These are phyloP conservation scores for Diadromus collaris DNA, from an alignment of 2,888 invertebrate genomes.

Conservation along the genomic window DNA sequence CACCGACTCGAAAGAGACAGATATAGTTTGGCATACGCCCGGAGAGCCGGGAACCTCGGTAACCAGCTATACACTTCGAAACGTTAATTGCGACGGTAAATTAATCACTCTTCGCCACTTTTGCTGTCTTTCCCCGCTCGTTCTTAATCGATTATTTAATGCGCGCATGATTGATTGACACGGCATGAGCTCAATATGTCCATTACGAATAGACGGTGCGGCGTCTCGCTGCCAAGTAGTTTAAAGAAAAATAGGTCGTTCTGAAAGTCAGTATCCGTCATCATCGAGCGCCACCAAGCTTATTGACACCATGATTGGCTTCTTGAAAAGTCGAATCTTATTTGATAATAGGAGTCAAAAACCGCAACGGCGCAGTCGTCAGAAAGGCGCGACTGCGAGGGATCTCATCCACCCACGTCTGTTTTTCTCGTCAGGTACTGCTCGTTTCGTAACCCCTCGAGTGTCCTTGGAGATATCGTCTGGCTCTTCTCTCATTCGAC, in stretches of 20 bases:
- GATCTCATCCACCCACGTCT: neutral
- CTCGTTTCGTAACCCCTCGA: neutral
- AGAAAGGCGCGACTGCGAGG: neutral
- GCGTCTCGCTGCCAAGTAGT: neutral
- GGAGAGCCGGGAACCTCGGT: constrained; percentile 16
- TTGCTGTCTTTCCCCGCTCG: neutral
- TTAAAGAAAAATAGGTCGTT: neutral
- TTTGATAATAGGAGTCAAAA: neutral
- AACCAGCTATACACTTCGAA: constrained; percentile 27
- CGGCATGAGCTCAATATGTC: constrained; percentile 9
- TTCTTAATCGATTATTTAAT: constrained; percentile 10
- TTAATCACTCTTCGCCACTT: constrained; percentile 21
- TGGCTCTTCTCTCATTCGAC: neutral
- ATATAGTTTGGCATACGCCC: constrained; percentile 2
- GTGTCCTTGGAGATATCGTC: neutral
- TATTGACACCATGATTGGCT: neutral
- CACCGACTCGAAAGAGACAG: constrained; percentile 25
- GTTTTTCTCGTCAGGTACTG: neutral
- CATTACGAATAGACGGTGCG: neutral
- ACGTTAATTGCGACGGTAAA: constrained; percentile 30
- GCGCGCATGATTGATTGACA: constrained; percentile 5
- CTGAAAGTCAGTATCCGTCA: neutral
- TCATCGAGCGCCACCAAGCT: neutral
- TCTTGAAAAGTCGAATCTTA: neutral
- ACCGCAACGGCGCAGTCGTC: neutral